A percentile compares a stretch with the other conserved stretches of the same genome.
phyloP scores from a whole-genome alignment of 35 echinoderm and acorn worm genomes.

The Amphiura filiformis region DNA sequence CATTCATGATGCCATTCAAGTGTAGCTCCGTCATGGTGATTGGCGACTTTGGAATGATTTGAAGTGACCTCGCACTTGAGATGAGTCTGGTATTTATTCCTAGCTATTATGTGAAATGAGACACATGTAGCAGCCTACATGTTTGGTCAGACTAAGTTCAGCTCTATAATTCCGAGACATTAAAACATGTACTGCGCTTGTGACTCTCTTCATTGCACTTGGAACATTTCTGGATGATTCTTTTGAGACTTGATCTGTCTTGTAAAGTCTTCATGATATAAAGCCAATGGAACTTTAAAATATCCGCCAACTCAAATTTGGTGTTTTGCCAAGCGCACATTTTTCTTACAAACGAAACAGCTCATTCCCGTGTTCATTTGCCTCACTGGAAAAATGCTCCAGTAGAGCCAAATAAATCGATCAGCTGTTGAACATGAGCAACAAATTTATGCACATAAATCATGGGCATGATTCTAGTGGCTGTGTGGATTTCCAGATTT shows the following conservation, averaged over 20 bases:
- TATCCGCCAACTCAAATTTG: neutral
- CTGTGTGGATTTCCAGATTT: neutral
- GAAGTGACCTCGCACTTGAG: too few species aligned
- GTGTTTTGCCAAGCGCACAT: neutral
- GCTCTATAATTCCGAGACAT: too few species aligned
- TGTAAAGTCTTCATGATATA: neutral
- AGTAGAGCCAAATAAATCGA: too few species aligned
- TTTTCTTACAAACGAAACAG: neutral
- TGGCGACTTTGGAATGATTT: too few species aligned
- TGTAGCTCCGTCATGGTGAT: neutral
- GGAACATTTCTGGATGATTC: neutral
- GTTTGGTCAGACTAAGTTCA: too few species aligned
- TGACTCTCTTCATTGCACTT: neutral
- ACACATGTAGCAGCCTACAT: too few species aligned
- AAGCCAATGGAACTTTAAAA: neutral
- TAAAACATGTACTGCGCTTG: neutral
- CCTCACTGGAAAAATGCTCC: too few species aligned
- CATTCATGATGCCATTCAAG: neutral
- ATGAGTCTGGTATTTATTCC: too few species aligned
- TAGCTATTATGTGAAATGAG: too few species aligned
- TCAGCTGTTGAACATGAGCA: too few species aligned
- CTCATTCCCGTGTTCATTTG: neutral
- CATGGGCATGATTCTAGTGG: neutral
- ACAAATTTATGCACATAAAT: too few species aligned
- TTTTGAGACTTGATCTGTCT: neutral